Evolutionary conservation across 2,797 vertebrate genomes (phyloP).

Genomic region (Macropus fuliginosus): DNA sequence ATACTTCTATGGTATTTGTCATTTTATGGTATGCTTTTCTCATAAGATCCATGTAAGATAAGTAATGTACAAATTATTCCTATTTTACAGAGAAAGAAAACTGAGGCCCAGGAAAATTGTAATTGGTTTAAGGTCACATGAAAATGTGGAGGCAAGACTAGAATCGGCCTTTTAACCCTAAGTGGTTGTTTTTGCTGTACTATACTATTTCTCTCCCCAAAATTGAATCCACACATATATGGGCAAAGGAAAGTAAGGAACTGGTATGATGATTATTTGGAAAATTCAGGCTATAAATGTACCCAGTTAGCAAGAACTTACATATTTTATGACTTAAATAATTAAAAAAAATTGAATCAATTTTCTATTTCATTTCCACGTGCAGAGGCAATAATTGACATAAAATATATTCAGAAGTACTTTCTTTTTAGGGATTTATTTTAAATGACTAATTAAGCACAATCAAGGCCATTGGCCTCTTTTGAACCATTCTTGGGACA

Average conservation of each 20-base stretch:
- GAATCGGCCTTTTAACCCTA: background rate
- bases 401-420: background rate
- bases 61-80: background rate
- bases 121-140: background rate
- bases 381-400: background rate
- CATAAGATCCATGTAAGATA: background rate
- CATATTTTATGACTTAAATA: background rate
- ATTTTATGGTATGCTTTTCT: background rate
- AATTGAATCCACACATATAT: background rate
- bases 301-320: background rate
- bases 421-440: background rate
- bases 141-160: background rate
- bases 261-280: background rate
- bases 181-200: background rate
- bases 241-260: background rate
- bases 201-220: background rate
- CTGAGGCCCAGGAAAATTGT: background rate
- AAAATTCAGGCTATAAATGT: background rate
- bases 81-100: background rate
- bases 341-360: background rate
- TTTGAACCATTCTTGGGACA: background rate
- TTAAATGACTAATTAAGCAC: background rate
- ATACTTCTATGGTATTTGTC: background rate
- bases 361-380: background rate
- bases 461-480: background rate